phyloP scores from a whole-genome alignment of 2,797 vertebrate genomes.

The Percopsis omiscomaycus region DNA sequence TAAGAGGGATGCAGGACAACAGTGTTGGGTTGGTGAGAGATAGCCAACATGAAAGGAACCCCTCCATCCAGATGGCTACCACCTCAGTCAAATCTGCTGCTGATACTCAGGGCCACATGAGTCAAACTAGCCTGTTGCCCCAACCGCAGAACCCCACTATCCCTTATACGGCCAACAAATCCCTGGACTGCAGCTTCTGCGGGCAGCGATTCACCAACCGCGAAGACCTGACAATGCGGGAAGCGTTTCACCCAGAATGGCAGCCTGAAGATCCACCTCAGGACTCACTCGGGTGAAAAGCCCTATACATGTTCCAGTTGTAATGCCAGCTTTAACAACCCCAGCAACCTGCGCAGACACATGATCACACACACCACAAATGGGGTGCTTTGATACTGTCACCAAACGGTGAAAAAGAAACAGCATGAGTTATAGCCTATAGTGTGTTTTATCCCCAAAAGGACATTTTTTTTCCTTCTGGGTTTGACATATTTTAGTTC shows the following conservation, averaged over 20 bases:
- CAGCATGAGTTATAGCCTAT: not conserved
- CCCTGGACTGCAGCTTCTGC: constrained; percentile 66
- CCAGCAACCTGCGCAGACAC: constrained; percentile 75
- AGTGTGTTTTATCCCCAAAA: not conserved
- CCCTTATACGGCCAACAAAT: constrained; percentile 35
- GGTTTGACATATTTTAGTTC: too few relatives aligned
- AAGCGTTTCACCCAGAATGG: constrained; percentile 76
- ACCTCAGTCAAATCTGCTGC: constrained; percentile 23
- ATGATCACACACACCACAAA: constrained; percentile 67
- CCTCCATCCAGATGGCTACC: constrained; percentile 32
- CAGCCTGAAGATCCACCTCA: constrained; percentile 74
- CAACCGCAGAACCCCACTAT: constrained; percentile 44
- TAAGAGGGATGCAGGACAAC: constrained; percentile 44
- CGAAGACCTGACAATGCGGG: constrained; percentile 68
- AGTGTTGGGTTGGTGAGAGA: constrained; percentile 30
- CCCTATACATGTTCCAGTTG: constrained; percentile 70
- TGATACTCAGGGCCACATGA: constrained; percentile 35
- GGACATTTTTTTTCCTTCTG: too few relatives aligned
- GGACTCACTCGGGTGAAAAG: constrained; percentile 77
- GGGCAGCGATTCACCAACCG: constrained; percentile 56
- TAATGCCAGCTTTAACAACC: constrained; percentile 72
- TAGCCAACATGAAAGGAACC: constrained; percentile 46
- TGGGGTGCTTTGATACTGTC: constrained; percentile 31
- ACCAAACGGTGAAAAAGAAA: not conserved
- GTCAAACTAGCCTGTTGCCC: constrained; percentile 49